Base-by-base conservation (phyloP, 2,797 vertebrate genomes). In the Sciurus vulgaris region DNA sequence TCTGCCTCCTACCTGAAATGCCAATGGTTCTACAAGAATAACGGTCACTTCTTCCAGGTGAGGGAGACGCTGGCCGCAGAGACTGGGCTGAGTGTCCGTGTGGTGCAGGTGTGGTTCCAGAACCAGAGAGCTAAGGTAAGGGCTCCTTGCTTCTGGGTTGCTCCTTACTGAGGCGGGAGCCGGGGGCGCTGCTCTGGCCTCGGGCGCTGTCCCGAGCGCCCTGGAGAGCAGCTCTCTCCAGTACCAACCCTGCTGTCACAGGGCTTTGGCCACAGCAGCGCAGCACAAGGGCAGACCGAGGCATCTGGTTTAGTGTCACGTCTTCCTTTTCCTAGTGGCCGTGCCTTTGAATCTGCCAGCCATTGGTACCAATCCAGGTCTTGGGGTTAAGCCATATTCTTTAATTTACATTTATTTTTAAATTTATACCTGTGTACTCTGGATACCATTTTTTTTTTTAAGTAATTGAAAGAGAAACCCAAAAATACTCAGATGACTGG, bases 41-140 rank as follows among this genome's bases (percentile, higher is more conserved):
- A 56, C 61, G 12, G 12, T 95, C 41, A 2, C 54, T 54, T 93
- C 97, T 93, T 96, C 74, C 95, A 99, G 99, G 99, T 99, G 98
- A 99, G 99, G 97, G 99, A 99, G 98, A 99, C 99, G 0, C 98
- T 99, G 99, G 99, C 99, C 44, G 99, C 99, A 0, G 99, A 99
- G 98, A 99, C 99, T 0, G 99, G 99, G 56, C 98, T 99, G 98
- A 99, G 99, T 1, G 99, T 99, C 94, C 99, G 99, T 1, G 99
- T 99, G 12, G 99, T 99, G 92, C 99, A 99, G 98, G 99, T 99
- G 98, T 99, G 99, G 99, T 99, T 99, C 99, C 99, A 99, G 98
- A 99, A 99, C 98, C 99, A 99, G 98, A 98, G 99, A 98, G 99
- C 99, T 89, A 99, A 99, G 99, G 99, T 99, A 99, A 98, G 10